Evolutionary conservation across 2,888 invertebrate species (phyloP), one percentile per base, ranked within the genome.

Genomic region (Rhorus exstirpatorius): DNA sequence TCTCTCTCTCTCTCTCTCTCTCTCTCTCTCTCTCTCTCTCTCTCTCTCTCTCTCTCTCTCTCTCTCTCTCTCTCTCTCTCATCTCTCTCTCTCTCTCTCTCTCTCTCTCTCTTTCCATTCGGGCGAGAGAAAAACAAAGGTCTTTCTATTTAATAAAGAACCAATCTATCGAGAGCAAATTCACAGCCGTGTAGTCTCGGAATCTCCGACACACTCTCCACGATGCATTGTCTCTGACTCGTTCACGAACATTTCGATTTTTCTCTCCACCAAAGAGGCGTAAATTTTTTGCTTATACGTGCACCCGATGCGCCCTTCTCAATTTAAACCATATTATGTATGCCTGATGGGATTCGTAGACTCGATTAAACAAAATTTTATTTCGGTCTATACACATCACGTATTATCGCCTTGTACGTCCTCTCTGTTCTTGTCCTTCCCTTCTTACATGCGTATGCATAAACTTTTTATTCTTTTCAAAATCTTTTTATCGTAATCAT

Each of bases 91-190:
- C 46, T 55, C 31, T 49, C 75, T 58, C 31, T 26, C 44, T 72
- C 55, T 38, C 21, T 75, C 49, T 8, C 24, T 14, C 26, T 61
- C 14, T 8, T 14, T 53, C 61, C 46, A 24, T 70, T 38, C 35
- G 38, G 7, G 38, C 1, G 41, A 41, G 19, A 51, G 21, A 17
- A 77, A 80, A 82, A 84, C 65, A 78, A 86, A 87, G 85, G 88
- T 86, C 86, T 88, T 88, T 87, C 85, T 83, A 86, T 87, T 90
- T 89, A 90, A 90, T 90, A 88, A 87, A 90, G 87, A 90, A 87
- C 81, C 88, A 89, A 90, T 90, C 89, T 88, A 90, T 87, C 87
- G 87, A 87, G 86, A 87, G 84, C 83, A 86, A 85, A 86, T 87
- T 85, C 87, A 86, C 88, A 86, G 87, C 87, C 84, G 85, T 83